Percentiles rank a stretch among this genome's conserved stretches.
Evolutionary conservation across 2,888 invertebrate species (phyloP).

Genomic region (Aporophyla nigra): DNA sequence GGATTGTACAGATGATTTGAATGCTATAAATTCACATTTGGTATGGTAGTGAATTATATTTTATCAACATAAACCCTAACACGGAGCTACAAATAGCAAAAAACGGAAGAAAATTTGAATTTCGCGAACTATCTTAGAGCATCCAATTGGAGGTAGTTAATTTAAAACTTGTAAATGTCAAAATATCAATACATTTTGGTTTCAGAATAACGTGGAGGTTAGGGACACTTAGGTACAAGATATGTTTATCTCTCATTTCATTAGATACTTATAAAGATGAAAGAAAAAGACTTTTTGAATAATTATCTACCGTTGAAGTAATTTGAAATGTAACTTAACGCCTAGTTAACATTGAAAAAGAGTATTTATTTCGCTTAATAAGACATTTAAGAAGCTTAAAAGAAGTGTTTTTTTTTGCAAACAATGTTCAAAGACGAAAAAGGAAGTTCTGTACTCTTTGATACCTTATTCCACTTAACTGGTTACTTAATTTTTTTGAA

Average conservation of each 20-base stretch:
- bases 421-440: conserved; percentile 55
- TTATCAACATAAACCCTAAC: no score
- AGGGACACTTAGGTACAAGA: not conserved
- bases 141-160: not conserved
- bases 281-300: conserved; percentile 21
- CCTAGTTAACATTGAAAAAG: conserved; percentile 17
- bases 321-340: conserved; percentile 1
- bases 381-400: conserved; percentile 37
- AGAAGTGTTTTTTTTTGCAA: conserved; percentile 54
- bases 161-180: not conserved
- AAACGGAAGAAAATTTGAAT: no score
- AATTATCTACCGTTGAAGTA: not conserved
- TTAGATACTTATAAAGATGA: conserved; percentile 15
- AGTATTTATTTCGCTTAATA: conserved; percentile 8
- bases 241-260: conserved; percentile 17
- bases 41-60: no score
- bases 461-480: conserved; percentile 62
- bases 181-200: not conserved
- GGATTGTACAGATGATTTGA: no score
- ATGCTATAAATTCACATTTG: no score
- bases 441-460: conserved; percentile 61
- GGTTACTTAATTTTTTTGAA: conserved; percentile 51
- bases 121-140: no score
- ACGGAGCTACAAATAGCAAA: no score
- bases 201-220: not conserved